Evolutionary conservation across 2,113 vertebrate genomes (phyloP), one percentile per base, ranked within the genome.

Genomic region (Trichomycterus rosablanca): DNA sequence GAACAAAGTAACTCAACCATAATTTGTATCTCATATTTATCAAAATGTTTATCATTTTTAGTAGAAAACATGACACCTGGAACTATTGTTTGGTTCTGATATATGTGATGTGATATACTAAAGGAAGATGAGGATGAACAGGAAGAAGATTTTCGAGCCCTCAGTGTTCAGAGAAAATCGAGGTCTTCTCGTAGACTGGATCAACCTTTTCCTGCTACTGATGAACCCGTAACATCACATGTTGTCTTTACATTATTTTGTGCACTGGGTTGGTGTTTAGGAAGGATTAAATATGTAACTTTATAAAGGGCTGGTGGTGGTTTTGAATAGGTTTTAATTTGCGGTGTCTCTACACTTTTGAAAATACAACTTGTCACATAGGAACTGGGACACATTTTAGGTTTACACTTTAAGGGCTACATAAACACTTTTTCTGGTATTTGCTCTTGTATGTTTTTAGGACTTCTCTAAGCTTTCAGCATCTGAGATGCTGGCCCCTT

Each of bases 111-210:
- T 46, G 20, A n/a, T 42, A 5, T 35, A 11, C 48, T 67, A 10
- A 49, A 60, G 6, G 45, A 63, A 4, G 55, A 64, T 3, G 66
- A 69, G 1, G 51, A 54, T 2, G 49, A 60, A 20, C 19, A 50
- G 4, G 69, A 71, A 11, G 63, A 73, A 9, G 72, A 74, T 1
- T 18, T 60, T 20, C 58, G 57, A 1, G 22, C 53, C 44, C 30
- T 68, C 51, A 73, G 67, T 8, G 50, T 81, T 45, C 72, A 67
- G 74, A 71, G 71, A 51, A 73, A 46, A 15, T 58, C 43, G 12
- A 59, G 70, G 9, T 46, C 40, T 1, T 70, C 72, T 8, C 50
- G 26, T 9, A 54, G 42, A 40, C 46, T 23, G 57, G 72, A 80
- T 51, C 74, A 66, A 60, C 28, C 39, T 1, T 58, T 70, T 23